A percentile compares a stretch with the other conserved stretches of the same genome.
These are phyloP conservation scores for Anagrus nilaparvatae DNA, from an alignment of 1,140 invertebrate species.

Conservation along the genomic window DNA sequence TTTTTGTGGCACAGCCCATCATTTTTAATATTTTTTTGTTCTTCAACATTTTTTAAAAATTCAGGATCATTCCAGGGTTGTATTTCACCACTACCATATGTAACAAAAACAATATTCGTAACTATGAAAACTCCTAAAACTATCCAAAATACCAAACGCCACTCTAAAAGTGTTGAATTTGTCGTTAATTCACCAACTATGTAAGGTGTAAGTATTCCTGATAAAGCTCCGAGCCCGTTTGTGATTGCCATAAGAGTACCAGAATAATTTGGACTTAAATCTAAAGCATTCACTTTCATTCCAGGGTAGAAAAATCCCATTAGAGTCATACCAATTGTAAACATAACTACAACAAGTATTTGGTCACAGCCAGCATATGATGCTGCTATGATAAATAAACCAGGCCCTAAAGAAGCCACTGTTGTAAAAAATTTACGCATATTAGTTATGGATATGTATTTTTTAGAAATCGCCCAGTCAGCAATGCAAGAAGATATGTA, in stretches of 20 bases:
- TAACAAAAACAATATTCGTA: conserved; percentile 62
- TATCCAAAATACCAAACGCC: conserved; percentile 78
- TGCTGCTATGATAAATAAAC: conserved; percentile 67
- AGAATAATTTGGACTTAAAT: conserved; percentile 73
- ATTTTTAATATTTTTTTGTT: no score
- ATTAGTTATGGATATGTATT: conserved; percentile 47
- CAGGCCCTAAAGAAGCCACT: conserved; percentile 60
- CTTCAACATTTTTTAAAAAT: conserved; percentile 12
- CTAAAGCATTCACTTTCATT: conserved; percentile 71
- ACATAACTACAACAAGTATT: conserved; percentile 50
- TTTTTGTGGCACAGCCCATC: no score
- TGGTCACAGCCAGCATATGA: conserved; percentile 70
- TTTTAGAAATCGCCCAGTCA: conserved; percentile 53
- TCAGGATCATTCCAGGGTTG: conserved; percentile 57
- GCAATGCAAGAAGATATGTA: conserved; percentile 55
- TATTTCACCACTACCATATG: conserved; percentile 60
- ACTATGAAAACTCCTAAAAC: conserved; percentile 59
- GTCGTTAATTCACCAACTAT: conserved; percentile 66
- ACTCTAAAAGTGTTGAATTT: conserved; percentile 60
- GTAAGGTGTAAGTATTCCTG: conserved; percentile 69
- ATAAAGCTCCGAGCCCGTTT: conserved; percentile 72
- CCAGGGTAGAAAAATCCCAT: conserved; percentile 69
- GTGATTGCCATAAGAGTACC: conserved; percentile 75
- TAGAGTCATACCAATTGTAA: conserved; percentile 60
- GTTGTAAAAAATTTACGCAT: conserved; percentile 65